Conservation (phyloP, 2,113 vertebrate genomes). For the Murina feae region DNA sequence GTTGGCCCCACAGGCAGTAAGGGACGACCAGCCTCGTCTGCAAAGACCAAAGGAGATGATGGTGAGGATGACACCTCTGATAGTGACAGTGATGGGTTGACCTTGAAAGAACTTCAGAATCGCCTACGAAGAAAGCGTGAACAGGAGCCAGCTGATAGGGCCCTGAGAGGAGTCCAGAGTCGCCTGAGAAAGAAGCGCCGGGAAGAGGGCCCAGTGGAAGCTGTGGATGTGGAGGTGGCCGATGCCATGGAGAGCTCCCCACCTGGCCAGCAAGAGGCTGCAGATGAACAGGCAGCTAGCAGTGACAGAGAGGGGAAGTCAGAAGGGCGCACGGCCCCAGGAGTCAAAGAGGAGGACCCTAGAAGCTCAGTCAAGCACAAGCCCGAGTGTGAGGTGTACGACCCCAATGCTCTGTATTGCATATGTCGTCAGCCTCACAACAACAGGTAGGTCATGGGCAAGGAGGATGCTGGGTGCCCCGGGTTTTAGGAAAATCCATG, state of each 20-base stretch:
- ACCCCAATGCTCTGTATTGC: constrained; percentile 87
- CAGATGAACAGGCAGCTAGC: constrained; percentile 74
- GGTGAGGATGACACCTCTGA: constrained; percentile 79
- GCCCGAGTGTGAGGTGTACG: constrained; percentile 83
- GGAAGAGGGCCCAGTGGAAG: constrained; percentile 57
- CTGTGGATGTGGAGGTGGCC: neutral
- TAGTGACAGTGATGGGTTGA: constrained; percentile 89
- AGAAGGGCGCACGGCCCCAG: constrained; percentile 67
- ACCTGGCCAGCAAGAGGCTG: constrained; percentile 64
- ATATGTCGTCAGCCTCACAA: constrained; percentile 91
- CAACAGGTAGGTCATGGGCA: constrained; percentile 84
- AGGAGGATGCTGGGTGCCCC: neutral
- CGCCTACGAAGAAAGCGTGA: constrained; percentile 79
- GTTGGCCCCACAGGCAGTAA: constrained; percentile 45
- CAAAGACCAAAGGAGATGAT: constrained; percentile 55
- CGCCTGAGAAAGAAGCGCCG: constrained; percentile 72
- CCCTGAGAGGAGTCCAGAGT: constrained; percentile 82
- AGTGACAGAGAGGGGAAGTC: constrained; percentile 61
- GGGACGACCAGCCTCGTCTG: constrained; percentile 45
- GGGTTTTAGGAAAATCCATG: accelerated
- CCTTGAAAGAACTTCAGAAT: constrained; percentile 89
- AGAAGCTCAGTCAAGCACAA: constrained; percentile 67
- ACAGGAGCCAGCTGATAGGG: constrained; percentile 76
- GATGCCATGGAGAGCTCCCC: constrained; percentile 46
- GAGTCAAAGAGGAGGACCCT: constrained; percentile 47